Conservation (phyloP, 2,888 invertebrate genomes). For the Chaitophorus viminalis region DNA sequence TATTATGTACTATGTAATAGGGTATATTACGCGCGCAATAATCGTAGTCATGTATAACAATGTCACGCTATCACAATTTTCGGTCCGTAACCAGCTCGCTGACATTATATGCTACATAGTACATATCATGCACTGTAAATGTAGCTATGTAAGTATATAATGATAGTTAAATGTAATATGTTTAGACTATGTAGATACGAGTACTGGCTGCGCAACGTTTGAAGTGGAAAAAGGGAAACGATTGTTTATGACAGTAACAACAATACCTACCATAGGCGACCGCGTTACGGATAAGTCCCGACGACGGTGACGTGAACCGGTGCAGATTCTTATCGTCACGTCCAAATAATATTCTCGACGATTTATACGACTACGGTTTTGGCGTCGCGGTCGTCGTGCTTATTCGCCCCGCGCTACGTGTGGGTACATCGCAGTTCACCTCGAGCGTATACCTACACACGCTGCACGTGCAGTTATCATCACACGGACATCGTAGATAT, state of each 20-base stretch:
- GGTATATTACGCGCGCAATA: background rate
- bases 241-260: background rate
- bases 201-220: background rate
- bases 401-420: background rate
- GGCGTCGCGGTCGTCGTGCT: conserved; percentile 3
- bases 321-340: conserved; percentile 59
- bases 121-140: too few species aligned
- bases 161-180: too few species aligned
- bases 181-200: too few species aligned
- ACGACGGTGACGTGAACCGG: conserved; percentile 48
- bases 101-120: too few species aligned
- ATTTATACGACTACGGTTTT: conserved; percentile 35
- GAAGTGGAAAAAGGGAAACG: background rate
- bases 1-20: too few species aligned
- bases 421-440: background rate
- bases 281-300: too few species aligned
- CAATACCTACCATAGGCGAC: background rate
- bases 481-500: too few species aligned
- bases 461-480: background rate
- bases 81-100: too few species aligned
- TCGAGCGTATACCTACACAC: too few species aligned
- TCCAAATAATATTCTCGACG: conserved; percentile 26
- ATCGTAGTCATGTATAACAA: too few species aligned
- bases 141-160: too few species aligned
- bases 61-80: background rate